Evolutionary conservation across 1,140 invertebrate species (phyloP), one percentile per base, ranked within the genome.

Genomic region (Cydia fagiglandana): DNA sequence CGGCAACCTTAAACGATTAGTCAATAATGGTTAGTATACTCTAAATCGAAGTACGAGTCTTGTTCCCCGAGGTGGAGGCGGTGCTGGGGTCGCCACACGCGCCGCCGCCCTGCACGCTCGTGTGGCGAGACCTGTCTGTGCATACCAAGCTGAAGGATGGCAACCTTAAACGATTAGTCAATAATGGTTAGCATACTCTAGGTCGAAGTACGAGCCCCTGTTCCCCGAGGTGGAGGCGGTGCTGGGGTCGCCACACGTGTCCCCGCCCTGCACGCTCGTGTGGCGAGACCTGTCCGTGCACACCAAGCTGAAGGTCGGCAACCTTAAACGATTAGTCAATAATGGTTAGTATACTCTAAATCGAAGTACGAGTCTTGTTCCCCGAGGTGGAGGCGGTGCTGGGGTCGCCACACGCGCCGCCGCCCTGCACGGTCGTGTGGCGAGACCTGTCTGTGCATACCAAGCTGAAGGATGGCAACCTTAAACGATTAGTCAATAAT

Each of bases 211-310:
- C 76, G 82, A 82, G 38, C 84, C 0, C 17, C 24, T 85, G 4
- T 87, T 82, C 75, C 83, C 84, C 15, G 89, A 90, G 64, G 84
- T 89, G 73, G 91, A 24, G 24, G 24, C 89, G 74, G 64, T 90
- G 6, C 75, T 92, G 64, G 86, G 88, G 0, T 75, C 84, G 0
- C 80, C 81, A 1, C 81, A 82, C 2, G 64, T 83, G 6, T 83
- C 76, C 81, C 86, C 73, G 81, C 94, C 87, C 0, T 94, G 95
- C 30, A 96, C 96, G 0, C 86, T 97, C 30, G 95, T 96, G 0
- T 97, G 96, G 96, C 92, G 94, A n/a, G 95, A 97, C 84, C 86
- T 97, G 0, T 95, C 94, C 47, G 95, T 97, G 0, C 96, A 95
- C 80, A 94, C 95, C 66, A 93, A 90, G 76, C 91, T 93, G 45